Conservation (phyloP, 2,797 vertebrate genomes). For the Silurus lanzhouensis region DNA sequence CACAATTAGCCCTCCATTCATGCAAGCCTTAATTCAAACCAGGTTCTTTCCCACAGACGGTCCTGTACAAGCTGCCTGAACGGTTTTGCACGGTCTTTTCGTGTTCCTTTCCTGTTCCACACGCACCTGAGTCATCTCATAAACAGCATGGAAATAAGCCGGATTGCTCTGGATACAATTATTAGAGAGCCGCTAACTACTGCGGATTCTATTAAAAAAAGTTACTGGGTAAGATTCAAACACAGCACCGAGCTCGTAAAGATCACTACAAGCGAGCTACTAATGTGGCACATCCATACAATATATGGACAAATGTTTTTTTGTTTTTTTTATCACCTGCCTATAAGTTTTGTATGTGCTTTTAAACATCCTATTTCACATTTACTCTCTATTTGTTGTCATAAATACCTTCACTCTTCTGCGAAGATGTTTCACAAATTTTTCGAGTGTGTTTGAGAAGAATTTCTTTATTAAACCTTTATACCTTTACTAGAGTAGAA, state of each 20-base stretch:
- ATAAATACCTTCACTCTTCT: too few species aligned
- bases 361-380: too few species aligned
- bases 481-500: too few species aligned
- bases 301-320: too few species aligned
- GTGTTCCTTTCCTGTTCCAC: slow-evolving; percentile 8
- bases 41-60: slow-evolving; percentile 3
- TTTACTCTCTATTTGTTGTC: too few species aligned
- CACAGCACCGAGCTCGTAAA: neutral
- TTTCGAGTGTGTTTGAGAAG: too few species aligned
- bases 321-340: too few species aligned
- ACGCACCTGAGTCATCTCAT: slow-evolving; percentile 6
- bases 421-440: too few species aligned
- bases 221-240: neutral
- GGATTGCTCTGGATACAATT: slow-evolving; percentile 22
- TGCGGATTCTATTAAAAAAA: slow-evolving; percentile 10
- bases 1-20: slow-evolving; percentile 25
- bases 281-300: neutral
- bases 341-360: too few species aligned
- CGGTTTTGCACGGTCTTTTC: neutral
- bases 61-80: neutral
- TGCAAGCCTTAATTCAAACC: slow-evolving; percentile 29
- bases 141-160: slow-evolving; percentile 25
- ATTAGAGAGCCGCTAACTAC: slow-evolving; percentile 1
- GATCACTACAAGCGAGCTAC: neutral
- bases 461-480: too few species aligned